Base-by-base conservation (phyloP, 2,888 invertebrate genomes). In the Sesia apiformis region DNA sequence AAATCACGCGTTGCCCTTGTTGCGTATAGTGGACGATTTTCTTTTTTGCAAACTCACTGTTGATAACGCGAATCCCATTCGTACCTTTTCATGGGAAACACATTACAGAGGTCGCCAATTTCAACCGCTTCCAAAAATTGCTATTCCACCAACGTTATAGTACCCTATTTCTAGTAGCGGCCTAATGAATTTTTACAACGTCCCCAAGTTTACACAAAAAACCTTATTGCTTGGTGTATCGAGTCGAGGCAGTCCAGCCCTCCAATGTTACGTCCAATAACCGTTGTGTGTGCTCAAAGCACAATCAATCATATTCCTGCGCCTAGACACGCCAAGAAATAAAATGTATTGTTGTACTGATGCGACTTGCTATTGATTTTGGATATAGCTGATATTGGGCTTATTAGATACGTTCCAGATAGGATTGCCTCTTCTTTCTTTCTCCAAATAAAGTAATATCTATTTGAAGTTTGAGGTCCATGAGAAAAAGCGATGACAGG, bases 231-330 rank as follows among this genome's bases (percentile, higher is more conserved):
- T 70, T 71, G 65, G 65, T 70, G 62, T 67, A 72, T 74, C 63
- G 65, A 63, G 69, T 62, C 69, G 62, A 63, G 67, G 65, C 46
- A 46, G 38, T 39, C 7, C 72, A 66, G 69, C 73, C 73, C 69
- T 65, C 70, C 66, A 68, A 73, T 72, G 71, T 61, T 64, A 63
- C 73, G 76, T 76, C 76, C 83, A 78, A 82, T 85, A 81, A 78
- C 65, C 68, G 77, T 72, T 74, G 67, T 78, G 78, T 84, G 74
- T 81, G 70, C 74, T 80, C 80, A 78, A 77, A 80, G 76, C 80
- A 83, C 82, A 84, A 88, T 88, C 86, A 86, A 87, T 88, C 86
- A 88, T 85, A 67, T 73, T 70, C 69, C 65, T 66, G 73, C 69
- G 72, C 74, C 72, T 76, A 77, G 78, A 78, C 74, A 77, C 73